Evolutionary conservation across 2,113 vertebrate genomes (phyloP).

Genomic region (Varanus komodoensis): DNA sequence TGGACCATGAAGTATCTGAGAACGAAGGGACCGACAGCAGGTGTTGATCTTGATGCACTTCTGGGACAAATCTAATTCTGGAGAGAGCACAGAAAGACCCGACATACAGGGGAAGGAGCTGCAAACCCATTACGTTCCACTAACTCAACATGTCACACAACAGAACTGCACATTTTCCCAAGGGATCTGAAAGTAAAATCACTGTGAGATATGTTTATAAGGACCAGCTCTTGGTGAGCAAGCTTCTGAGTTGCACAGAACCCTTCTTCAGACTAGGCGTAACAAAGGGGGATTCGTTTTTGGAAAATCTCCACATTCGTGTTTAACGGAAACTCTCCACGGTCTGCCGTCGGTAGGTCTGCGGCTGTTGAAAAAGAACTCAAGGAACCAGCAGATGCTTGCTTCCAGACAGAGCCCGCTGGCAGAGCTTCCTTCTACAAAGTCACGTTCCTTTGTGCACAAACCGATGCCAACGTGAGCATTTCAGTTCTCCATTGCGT

Average conservation of each 20-base stretch:
- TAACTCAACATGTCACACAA: neutral
- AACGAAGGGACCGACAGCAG: neutral
- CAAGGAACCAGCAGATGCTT: no score
- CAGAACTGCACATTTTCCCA: neutral
- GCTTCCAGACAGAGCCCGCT: no score
- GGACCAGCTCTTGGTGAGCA: neutral
- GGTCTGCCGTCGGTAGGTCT: neutral
- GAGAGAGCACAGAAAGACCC: neutral
- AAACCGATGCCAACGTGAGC: no score
- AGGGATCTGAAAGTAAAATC: neutral
- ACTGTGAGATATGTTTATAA: neutral
- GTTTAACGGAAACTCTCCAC: neutral
- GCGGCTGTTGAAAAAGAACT: no score
- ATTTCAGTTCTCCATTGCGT: no score
- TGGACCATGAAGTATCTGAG: neutral
- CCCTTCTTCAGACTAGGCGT: neutral
- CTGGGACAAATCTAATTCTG: neutral
- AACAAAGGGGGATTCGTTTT: neutral
- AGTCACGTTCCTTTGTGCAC: no score
- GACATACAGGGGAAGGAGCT: neutral
- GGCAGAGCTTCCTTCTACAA: no score
- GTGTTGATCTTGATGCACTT: no score
- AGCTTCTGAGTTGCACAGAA: no score
- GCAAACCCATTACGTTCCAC: neutral
- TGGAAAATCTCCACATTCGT: neutral